Evolutionary conservation across 2,888 invertebrate genomes (phyloP).

Genomic region (Thymelicus acteon): DNA sequence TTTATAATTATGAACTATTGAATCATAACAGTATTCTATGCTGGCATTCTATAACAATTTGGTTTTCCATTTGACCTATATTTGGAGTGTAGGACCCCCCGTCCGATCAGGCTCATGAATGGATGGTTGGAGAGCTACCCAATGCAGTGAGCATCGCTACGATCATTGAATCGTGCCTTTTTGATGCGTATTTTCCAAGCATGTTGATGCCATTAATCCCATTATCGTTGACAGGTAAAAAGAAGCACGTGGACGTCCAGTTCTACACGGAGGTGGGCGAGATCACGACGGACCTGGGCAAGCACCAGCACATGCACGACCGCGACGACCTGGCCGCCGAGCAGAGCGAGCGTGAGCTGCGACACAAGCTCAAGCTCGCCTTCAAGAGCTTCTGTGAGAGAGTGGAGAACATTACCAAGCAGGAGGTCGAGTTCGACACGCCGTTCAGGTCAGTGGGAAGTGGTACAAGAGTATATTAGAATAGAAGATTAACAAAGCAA

Average conservation of each 20-base stretch:
- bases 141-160: no score
- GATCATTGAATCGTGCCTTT: no score
- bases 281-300: slow-evolving; percentile 99
- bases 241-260: slow-evolving; percentile 99
- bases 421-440: slow-evolving; percentile 98
- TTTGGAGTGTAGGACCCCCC: no score
- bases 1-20: no score
- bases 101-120: no score
- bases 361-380: slow-evolving; percentile 98
- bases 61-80: no score
- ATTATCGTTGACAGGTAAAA: slow-evolving; percentile 88
- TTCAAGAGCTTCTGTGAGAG: slow-evolving; percentile 99
- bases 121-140: no score
- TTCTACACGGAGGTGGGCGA: slow-evolving; percentile 99
- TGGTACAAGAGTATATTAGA: neutral
- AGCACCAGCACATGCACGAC: slow-evolving; percentile 99
- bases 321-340: slow-evolving; percentile 99
- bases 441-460: slow-evolving; percentile 88
- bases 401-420: slow-evolving; percentile 97
- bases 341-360: slow-evolving; percentile 98
- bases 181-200: no score
- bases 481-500: neutral
- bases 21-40: neutral
- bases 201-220: no score
- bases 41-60: neutral